Evolutionary conservation across 2,888 invertebrate species (phyloP).

Genomic region (Plagodis pulveraria): DNA sequence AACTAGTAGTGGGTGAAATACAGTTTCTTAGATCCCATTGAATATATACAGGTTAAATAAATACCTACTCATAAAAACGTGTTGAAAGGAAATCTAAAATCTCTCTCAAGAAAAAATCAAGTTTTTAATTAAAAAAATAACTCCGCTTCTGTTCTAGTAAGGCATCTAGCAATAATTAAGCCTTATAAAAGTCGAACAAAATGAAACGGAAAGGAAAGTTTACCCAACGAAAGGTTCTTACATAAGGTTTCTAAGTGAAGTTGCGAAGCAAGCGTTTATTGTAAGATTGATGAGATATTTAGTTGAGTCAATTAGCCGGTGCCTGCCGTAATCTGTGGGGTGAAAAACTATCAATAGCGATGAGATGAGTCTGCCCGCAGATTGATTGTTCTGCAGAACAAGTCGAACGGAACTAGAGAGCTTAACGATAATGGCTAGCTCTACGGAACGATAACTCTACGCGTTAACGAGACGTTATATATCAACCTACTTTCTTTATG

Average conservation of each 20-base stretch:
- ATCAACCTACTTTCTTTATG: conserved; percentile 16
- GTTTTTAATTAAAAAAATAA: conserved; percentile 18
- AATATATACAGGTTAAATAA: background rate
- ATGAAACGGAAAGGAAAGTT: conserved; percentile 17
- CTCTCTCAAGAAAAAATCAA: conserved; percentile 1
- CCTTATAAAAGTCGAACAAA: conserved; percentile 16
- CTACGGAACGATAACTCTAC: conserved; percentile 31
- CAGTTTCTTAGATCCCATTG: background rate
- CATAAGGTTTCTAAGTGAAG: background rate
- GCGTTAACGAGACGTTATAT: conserved; percentile 23
- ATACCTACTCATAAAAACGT: too few relatives aligned
- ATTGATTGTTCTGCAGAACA: conserved; percentile 45
- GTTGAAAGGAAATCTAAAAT: background rate
- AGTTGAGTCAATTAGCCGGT: conserved; percentile 19
- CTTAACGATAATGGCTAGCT: conserved; percentile 39
- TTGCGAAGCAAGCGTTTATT: conserved; percentile 13
- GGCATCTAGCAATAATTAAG: conserved; percentile 7
- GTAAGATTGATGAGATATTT: conserved; percentile 22
- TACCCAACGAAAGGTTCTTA: conserved; percentile 2
- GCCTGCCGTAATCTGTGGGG: conserved; percentile 30
- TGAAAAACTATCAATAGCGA: conserved; percentile 43
- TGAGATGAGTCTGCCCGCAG: conserved; percentile 45
- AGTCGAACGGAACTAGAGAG: conserved; percentile 39
- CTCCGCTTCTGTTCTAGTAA: conserved; percentile 1
- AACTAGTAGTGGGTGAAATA: too few relatives aligned